These are phyloP conservation scores for Calypte anna DNA, from an alignment of 2,113 vertebrate species.

Conservation along the genomic window DNA sequence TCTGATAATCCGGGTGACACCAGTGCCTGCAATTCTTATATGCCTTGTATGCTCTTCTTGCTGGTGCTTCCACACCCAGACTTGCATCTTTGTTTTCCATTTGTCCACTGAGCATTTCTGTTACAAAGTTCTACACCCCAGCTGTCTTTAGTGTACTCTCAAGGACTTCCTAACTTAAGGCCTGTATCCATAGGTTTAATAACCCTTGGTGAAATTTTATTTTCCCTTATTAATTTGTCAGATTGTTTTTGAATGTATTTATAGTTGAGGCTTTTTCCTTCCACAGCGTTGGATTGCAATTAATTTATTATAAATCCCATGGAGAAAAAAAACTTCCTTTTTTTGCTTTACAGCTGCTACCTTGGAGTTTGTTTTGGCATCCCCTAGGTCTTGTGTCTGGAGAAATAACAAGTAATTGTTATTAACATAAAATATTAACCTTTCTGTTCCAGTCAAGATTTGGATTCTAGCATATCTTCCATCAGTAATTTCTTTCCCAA, in stretches of 20 bases:
- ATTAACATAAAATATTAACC: not conserved
- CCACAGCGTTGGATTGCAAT: not conserved
- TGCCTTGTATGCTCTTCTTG: not conserved
- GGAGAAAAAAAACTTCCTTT: not conserved
- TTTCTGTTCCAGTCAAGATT: not conserved
- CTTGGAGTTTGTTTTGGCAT: conserved; percentile 7
- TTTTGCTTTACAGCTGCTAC: conserved; percentile 12
- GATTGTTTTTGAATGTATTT: not conserved
- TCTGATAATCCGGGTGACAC: not conserved
- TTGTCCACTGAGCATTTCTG: not conserved
- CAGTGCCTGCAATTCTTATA: not conserved
- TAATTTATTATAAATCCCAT: not conserved
- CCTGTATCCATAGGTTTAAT: not conserved
- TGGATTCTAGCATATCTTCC: not conserved
- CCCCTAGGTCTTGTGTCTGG: not conserved
- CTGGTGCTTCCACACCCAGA: not conserved
- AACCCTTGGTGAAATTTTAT: not conserved
- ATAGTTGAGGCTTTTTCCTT: not conserved
- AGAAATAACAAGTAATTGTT: conserved; percentile 21
- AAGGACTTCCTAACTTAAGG: not conserved
- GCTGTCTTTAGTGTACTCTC: not conserved
- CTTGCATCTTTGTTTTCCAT: not conserved
- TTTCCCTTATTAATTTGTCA: not conserved
- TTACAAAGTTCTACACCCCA: not conserved
- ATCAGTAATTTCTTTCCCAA: not conserved